Evolutionary conservation across 2,888 invertebrate species (phyloP).

Genomic region (Polylopha cassiicola): DNA sequence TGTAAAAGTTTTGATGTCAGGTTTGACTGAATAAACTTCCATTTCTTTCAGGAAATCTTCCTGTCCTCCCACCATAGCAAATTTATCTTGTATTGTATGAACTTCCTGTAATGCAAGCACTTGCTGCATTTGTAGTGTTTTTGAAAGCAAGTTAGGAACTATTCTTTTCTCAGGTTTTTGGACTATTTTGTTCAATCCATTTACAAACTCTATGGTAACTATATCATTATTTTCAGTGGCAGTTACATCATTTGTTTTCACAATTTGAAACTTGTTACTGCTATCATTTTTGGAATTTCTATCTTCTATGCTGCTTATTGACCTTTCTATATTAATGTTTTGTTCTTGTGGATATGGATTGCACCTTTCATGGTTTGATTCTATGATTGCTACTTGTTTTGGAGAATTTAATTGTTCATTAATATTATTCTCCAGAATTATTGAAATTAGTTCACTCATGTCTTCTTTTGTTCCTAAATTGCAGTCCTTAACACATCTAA

Average conservation of each 20-base stretch:
- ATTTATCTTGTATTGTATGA: slow-evolving; percentile 78
- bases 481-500: slow-evolving; percentile 89
- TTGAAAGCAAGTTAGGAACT: slow-evolving; percentile 82
- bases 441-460: slow-evolving; percentile 70
- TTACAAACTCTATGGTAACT: slow-evolving; percentile 34
- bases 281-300: slow-evolving; percentile 5
- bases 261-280: slow-evolving; percentile 21
- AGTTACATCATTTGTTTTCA: no score
- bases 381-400: slow-evolving; percentile 28
- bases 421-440: slow-evolving; percentile 45
- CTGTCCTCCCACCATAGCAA: slow-evolving; percentile 88
- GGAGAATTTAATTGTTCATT: slow-evolving; percentile 19
- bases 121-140: slow-evolving; percentile 77
- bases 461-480: slow-evolving; percentile 82
- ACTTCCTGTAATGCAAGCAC: slow-evolving; percentile 78
- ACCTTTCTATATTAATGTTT: no score
- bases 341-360: slow-evolving; percentile 2
- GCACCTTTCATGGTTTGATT: slow-evolving; percentile 18
- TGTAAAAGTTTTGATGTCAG: slow-evolving; percentile 88
- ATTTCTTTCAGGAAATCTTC: slow-evolving; percentile 86
- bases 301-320: no score
- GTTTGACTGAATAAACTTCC: slow-evolving; percentile 79
- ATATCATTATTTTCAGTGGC: slow-evolving; percentile 24
- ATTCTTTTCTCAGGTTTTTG: slow-evolving; percentile 31
- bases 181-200: slow-evolving; percentile 26